These are phyloP conservation scores for Rhabdomys dilectus DNA, from an alignment of 2,113 vertebrate genomes.

Conservation along the genomic window DNA sequence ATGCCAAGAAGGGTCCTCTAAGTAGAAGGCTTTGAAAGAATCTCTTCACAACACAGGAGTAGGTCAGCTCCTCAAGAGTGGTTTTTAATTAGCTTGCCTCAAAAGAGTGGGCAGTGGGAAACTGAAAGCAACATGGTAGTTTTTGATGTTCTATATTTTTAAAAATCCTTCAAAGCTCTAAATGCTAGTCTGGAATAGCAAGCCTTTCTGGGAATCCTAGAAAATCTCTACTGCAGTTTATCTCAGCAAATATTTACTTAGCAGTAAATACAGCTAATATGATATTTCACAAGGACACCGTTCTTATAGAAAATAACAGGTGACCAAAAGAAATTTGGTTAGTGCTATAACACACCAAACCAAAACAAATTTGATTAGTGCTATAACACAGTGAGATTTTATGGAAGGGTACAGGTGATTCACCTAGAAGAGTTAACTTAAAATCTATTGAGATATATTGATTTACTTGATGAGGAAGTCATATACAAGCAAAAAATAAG, in stretches of 20 bases:
- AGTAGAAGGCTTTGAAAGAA: constrained; percentile 54
- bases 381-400: background rate
- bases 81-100: constrained; percentile 62
- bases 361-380: background rate
- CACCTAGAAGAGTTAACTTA: background rate
- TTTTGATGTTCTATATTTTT: constrained; percentile 20
- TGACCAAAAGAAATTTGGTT: background rate
- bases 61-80: constrained; percentile 25
- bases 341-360: background rate
- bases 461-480: constrained; percentile 21
- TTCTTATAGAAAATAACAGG: background rate
- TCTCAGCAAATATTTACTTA: constrained; percentile 24
- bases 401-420: background rate
- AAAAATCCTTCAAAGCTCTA: constrained; percentile 52
- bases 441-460: background rate
- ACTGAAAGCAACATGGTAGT: constrained; percentile 55
- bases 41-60: constrained; percentile 6
- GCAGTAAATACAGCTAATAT: background rate
- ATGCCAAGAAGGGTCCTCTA: constrained; percentile 48
- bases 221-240: constrained; percentile 21
- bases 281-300: background rate
- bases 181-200: constrained; percentile 23
- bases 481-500: background rate
- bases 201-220: background rate
- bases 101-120: constrained; percentile 34